phyloP scores from a whole-genome alignment of 2,888 invertebrate species.

The Stenodera caucasica region DNA sequence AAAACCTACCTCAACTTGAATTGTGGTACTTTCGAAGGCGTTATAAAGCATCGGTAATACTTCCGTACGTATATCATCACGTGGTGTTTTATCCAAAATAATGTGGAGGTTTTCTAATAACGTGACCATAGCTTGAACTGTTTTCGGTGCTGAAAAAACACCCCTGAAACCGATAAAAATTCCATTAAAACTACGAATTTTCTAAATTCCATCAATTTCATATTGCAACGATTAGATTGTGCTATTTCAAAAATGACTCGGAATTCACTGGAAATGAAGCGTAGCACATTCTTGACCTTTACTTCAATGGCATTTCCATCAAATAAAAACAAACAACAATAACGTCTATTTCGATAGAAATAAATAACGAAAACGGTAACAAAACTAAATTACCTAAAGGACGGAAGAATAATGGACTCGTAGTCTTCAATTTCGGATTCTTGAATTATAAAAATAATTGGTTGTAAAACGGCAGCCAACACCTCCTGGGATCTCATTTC shows the following conservation, averaged over 20 bases:
- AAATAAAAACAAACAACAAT: no score
- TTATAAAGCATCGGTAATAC: constrained; percentile 84
- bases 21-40: constrained; percentile 84
- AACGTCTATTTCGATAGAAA: neutral
- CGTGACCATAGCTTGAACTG: constrained; percentile 83
- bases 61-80: constrained; percentile 77
- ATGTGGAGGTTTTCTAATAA: constrained; percentile 88
- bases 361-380: no score
- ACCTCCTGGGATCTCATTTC: constrained; percentile 87
- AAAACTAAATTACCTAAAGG: constrained; percentile 67
- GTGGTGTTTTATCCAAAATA: constrained; percentile 83
- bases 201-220: neutral
- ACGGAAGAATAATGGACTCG: constrained; percentile 77
- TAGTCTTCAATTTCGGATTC: constrained; percentile 79
- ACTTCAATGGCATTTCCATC: neutral
- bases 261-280: neutral
- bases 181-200: constrained; percentile 10
- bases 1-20: constrained; percentile 82
- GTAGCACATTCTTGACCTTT: neutral
- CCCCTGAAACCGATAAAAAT: constrained; percentile 57
- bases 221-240: neutral
- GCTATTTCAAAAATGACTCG: neutral
- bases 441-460: constrained; percentile 80
- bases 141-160: constrained; percentile 76
- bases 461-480: constrained; percentile 80